A percentile compares a stretch with the other conserved stretches of the same genome.
Evolutionary conservation across 2,888 invertebrate species (phyloP).

Genomic region (Mesorhabditis belari): DNA sequence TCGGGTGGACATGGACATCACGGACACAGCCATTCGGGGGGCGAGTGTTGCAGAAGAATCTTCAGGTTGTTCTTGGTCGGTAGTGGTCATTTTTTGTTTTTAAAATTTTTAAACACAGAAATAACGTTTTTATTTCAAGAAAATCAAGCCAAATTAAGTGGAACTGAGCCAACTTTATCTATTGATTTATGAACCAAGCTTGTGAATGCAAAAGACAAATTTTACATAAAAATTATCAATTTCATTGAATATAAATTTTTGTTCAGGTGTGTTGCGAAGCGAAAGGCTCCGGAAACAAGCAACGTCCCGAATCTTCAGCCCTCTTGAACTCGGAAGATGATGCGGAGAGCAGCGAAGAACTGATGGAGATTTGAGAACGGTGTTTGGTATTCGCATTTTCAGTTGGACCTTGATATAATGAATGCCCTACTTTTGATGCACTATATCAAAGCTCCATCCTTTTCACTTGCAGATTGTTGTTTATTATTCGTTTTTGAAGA

Average conservation of each 20-base stretch:
- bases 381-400: too few relatives aligned
- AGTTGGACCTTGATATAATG: too few relatives aligned
- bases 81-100: neutral
- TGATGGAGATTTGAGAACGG: neutral
- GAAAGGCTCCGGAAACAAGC: neutral
- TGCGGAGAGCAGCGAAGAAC: neutral
- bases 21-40: neutral
- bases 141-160: neutral
- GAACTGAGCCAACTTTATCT: neutral
- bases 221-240: neutral
- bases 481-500: too few relatives aligned
- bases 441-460: too few relatives aligned
- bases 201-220: too few relatives aligned
- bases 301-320: neutral
- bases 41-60: neutral
- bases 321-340: neutral
- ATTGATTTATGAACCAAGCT: neutral
- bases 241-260: neutral
- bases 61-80: neutral
- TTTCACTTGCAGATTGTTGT: too few relatives aligned
- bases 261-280: neutral
- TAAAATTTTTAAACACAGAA: neutral
- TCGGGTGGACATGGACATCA: neutral
- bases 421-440: too few relatives aligned
- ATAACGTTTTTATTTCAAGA: neutral